Conservation (phyloP, 2,888 invertebrate species). For the Serrognathus titanus region DNA sequence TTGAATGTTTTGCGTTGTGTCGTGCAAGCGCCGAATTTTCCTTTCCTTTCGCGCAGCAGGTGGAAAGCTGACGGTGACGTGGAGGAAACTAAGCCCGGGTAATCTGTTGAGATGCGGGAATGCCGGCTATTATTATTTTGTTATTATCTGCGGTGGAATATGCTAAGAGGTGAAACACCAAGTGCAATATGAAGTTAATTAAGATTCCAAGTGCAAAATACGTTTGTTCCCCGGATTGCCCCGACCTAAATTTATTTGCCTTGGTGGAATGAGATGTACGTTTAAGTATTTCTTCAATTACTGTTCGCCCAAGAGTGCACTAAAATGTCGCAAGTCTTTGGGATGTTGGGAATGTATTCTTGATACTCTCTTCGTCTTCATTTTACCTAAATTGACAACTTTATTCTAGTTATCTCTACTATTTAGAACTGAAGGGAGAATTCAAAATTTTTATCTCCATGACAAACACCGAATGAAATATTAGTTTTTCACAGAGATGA, state of each 20-base stretch:
- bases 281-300: no score
- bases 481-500: no score
- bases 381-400: no score
- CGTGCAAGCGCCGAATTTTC: neutral
- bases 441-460: no score
- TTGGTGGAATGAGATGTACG: no score
- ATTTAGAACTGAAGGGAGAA: no score
- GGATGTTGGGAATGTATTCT: no score
- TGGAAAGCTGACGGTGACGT: neutral
- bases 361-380: no score
- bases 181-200: neutral
- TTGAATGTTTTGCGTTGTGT: neutral
- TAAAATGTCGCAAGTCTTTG: no score
- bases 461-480: no score
- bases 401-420: no score
- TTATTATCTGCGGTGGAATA: neutral
- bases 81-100: neutral
- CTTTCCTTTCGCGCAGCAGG: neutral
- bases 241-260: neutral
- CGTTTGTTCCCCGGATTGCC: neutral
- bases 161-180: neutral
- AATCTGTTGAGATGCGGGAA: neutral
- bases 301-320: no score
- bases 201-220: neutral
- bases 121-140: neutral